Conservation (phyloP, 2,797 vertebrate species). For the Alfaro cultratus region DNA sequence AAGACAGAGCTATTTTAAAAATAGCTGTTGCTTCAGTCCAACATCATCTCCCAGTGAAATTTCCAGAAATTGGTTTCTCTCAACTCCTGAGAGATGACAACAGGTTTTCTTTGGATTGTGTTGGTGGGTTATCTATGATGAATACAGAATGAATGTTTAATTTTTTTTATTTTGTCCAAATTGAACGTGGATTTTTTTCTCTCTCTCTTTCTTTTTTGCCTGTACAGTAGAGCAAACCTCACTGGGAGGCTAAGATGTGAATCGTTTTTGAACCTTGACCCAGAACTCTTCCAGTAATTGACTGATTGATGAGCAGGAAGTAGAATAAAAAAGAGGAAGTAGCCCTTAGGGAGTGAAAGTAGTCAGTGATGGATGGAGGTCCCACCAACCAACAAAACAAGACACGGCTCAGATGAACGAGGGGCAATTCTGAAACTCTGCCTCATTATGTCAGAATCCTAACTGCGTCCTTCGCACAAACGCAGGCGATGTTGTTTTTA, state of each 20-base stretch:
- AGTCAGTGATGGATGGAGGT: constrained; percentile 53
- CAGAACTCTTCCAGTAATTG: constrained; percentile 60
- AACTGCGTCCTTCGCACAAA: constrained; percentile 1
- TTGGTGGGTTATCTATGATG: too few relatives aligned
- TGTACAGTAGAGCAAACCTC: constrained; percentile 30
- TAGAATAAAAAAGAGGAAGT: constrained; percentile 38
- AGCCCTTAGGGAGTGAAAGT: constrained; percentile 43
- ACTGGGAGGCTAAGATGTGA: constrained; percentile 16
- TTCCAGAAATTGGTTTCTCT: too few relatives aligned
- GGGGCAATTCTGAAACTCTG: constrained; percentile 20
- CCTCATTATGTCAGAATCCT: constrained; percentile 25
- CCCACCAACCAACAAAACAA: constrained; percentile 26
- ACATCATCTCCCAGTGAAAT: constrained; percentile 21
- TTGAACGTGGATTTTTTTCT: constrained; percentile 9
- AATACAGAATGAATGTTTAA: not conserved
- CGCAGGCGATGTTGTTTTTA: not conserved
- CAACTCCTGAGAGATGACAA: too few relatives aligned
- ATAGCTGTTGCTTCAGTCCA: constrained; percentile 38
- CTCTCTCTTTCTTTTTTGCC: not conserved
- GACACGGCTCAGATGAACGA: constrained; percentile 21
- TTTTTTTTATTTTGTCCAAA: constrained; percentile 7
- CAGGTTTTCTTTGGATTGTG: too few relatives aligned
- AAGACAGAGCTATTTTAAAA: constrained; percentile 44
- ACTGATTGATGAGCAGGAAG: constrained; percentile 75
- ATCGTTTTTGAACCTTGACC: constrained; percentile 54